A percentile compares a stretch with the other conserved stretches of the same genome.
These are phyloP conservation scores for Leptinotarsa juncta DNA, from an alignment of 2,888 invertebrate species.

Conservation along the genomic window DNA sequence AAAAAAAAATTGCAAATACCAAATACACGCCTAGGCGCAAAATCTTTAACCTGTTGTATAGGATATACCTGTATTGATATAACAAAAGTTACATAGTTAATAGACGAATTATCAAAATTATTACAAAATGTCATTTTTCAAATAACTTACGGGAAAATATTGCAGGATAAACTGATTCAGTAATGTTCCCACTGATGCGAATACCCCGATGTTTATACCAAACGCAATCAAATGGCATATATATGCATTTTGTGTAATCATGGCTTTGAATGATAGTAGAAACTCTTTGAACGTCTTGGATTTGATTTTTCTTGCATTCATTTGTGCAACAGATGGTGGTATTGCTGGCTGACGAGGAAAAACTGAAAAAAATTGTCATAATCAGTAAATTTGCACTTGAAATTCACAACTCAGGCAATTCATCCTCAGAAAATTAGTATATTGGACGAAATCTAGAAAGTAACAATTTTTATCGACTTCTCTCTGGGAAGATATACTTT, in stretches of 20 bases:
- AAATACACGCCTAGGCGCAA: too few relatives aligned
- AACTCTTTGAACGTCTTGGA: constrained; percentile 61
- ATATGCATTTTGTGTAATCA: constrained; percentile 80
- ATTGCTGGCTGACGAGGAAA: constrained; percentile 69
- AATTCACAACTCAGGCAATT: not conserved
- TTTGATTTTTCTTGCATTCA: constrained; percentile 59
- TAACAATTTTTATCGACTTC: too few relatives aligned
- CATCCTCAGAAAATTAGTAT: too few relatives aligned
- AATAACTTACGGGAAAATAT: constrained; percentile 78
- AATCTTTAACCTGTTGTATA: too few relatives aligned
- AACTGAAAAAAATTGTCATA: constrained; percentile 60
- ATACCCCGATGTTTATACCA: constrained; percentile 94
- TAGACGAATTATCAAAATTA: too few relatives aligned
- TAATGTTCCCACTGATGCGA: constrained; percentile 94
- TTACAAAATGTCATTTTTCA: not conserved
- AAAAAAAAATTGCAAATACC: too few relatives aligned
- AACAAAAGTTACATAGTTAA: too few relatives aligned
- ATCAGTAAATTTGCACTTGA: not conserved
- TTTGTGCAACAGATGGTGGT: constrained; percentile 70
- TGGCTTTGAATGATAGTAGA: constrained; percentile 75
- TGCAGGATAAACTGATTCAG: constrained; percentile 86
- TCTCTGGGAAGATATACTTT: too few relatives aligned
- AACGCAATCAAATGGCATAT: constrained; percentile 84
- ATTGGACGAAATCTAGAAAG: too few relatives aligned
- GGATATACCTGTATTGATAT: too few relatives aligned